A percentile compares a stretch with the other conserved stretches of the same genome.
Conservation (phyloP, 1,140 invertebrate genomes). For the Zaprionus vittiger region DNA sequence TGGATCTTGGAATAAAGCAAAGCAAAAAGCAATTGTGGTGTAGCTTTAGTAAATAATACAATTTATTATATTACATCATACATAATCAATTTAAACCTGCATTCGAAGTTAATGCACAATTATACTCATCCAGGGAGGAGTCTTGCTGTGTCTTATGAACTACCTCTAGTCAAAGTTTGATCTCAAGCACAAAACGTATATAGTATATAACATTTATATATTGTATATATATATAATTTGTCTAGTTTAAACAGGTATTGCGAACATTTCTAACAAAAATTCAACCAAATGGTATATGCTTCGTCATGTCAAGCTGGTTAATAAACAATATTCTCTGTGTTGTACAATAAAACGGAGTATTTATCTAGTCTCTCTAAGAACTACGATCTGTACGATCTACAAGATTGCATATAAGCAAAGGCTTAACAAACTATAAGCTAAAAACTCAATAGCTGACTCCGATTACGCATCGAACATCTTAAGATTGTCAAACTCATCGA, state of each 20-base stretch:
- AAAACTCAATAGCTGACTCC: not conserved
- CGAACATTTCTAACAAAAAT: constrained; percentile 67
- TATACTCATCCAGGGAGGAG: not conserved
- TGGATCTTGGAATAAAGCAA: constrained; percentile 9
- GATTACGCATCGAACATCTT: constrained; percentile 67
- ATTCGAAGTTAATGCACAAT: constrained; percentile 29
- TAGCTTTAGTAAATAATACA: constrained; percentile 66
- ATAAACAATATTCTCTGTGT: constrained; percentile 26
- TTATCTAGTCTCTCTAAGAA: constrained; percentile 43
- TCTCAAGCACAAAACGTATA: constrained; percentile 46
- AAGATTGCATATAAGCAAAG: constrained; percentile 59
- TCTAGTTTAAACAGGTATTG: constrained; percentile 65
- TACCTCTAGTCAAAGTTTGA: constrained; percentile 57
- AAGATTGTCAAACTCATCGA: constrained; percentile 89
- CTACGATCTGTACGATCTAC: constrained; percentile 32
- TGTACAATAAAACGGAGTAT: constrained; percentile 69
- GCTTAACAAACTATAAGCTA: constrained; percentile 56
- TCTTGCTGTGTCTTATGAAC: constrained; percentile 45
- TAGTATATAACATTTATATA: constrained; percentile 15
- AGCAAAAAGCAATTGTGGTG: constrained; percentile 35
- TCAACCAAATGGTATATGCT: constrained; percentile 64
- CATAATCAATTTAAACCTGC: constrained; percentile 41
- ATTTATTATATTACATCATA: constrained; percentile 59
- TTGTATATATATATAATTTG: constrained; percentile 30
- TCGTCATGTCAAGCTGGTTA: not conserved